Conservation (phyloP, 2,113 vertebrate genomes). For the Stigmatopora nigra region DNA sequence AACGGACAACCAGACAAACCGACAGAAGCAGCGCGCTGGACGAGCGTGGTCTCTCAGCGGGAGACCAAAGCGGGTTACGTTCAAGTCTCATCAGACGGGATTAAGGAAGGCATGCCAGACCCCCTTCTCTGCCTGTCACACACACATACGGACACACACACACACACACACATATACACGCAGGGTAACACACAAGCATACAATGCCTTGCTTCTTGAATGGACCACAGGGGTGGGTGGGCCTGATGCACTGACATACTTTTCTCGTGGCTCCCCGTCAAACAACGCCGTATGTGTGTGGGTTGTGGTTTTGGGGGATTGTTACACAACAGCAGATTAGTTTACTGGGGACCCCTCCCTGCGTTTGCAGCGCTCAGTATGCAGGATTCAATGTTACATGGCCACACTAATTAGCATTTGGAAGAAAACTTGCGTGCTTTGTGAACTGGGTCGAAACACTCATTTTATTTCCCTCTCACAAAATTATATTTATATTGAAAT, state of each 20-base stretch:
- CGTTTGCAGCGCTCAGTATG: conserved; percentile 24
- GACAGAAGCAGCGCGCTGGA: conserved; percentile 8
- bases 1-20: conserved; percentile 25
- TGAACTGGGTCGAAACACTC: background rate
- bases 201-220: conserved; percentile 21
- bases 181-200: conserved; percentile 17
- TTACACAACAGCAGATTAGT: conserved; percentile 59
- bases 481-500: background rate
- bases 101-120: conserved; percentile 56
- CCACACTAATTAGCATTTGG: conserved; percentile 32
- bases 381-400: conserved; percentile 47
- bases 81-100: conserved; percentile 64
- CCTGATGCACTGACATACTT: conserved; percentile 44
- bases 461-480: background rate
- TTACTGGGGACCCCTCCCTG: conserved; percentile 13
- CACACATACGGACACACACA: conserved; percentile 16
- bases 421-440: conserved; percentile 13
- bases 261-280: conserved; percentile 23
- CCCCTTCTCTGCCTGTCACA: conserved; percentile 38
- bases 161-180: conserved; percentile 20
- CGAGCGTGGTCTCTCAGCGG: conserved; percentile 47
- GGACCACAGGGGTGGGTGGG: conserved; percentile 31
- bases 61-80: conserved; percentile 61
- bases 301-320: conserved; percentile 31
- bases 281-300: conserved; percentile 12